Evolutionary conservation across 2,888 invertebrate species (phyloP).

Genomic region (Lysandra bellargus): DNA sequence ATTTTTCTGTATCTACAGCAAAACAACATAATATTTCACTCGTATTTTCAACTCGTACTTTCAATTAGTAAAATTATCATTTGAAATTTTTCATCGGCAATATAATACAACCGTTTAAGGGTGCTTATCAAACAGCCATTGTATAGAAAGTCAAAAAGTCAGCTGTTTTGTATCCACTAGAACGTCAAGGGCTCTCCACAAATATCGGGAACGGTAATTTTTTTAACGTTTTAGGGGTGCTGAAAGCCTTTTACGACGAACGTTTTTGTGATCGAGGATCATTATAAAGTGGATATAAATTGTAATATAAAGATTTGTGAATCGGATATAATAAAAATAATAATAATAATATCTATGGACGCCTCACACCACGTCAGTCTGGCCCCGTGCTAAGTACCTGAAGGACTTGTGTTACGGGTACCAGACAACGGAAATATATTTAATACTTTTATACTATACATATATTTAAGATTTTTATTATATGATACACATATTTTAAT

Average conservation of each 20-base stretch:
- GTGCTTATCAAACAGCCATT: neutral
- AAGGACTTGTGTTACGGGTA: too few species aligned
- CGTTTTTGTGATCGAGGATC: neutral
- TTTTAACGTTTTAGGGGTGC: neutral
- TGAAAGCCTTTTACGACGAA: conserved; percentile 4
- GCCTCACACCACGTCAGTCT: too few species aligned
- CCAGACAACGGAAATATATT: too few species aligned
- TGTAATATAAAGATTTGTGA: neutral
- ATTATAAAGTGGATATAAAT: conserved; percentile 1
- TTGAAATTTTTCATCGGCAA: neutral
- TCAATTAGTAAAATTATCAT: neutral
- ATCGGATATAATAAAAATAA: too few species aligned
- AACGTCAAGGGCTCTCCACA: neutral
- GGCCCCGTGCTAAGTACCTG: too few species aligned
- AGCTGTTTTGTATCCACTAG: conserved; percentile 14
- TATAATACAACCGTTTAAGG: neutral
- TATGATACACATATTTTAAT: too few species aligned
- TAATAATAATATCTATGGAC: too few species aligned
- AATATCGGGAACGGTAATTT: conserved; percentile 9
- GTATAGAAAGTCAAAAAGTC: neutral
- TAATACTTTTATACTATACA: too few species aligned
- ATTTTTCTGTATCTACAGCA: too few species aligned
- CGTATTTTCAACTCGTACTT: neutral
- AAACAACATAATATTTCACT: too few species aligned
- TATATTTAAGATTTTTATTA: too few species aligned